Evolutionary conservation across 2,113 vertebrate species (phyloP).

Genomic region (Pelecanoides urinatrix): DNA sequence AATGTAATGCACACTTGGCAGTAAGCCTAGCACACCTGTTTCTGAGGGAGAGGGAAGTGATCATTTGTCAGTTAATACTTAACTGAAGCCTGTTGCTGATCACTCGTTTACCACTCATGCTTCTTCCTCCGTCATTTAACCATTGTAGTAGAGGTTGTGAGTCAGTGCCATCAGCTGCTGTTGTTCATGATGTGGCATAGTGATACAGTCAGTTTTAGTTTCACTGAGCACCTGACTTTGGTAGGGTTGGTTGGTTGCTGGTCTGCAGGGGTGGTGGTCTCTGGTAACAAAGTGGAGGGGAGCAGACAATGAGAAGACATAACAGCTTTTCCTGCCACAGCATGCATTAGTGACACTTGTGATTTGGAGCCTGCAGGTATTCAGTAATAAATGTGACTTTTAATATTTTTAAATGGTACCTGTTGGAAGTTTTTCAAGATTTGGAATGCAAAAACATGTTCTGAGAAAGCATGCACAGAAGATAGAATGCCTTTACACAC

Average conservation of each 20-base stretch:
- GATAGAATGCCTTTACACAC: neutral
- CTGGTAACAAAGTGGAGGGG: neutral
- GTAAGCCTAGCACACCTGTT: neutral
- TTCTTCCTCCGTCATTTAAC: neutral
- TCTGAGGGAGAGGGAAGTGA: neutral
- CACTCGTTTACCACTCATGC: accelerated
- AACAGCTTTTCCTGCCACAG: neutral
- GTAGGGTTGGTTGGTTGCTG: neutral
- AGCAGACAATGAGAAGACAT: accelerated
- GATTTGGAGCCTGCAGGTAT: neutral
- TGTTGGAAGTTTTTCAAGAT: neutral
- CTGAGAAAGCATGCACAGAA: neutral
- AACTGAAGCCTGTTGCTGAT: neutral
- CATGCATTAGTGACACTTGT: neutral
- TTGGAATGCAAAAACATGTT: neutral
- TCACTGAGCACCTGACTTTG: neutral
- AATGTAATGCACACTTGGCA: neutral
- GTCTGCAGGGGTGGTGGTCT: neutral
- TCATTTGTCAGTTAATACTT: neutral
- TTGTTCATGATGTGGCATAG: neutral
- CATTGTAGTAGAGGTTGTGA: neutral
- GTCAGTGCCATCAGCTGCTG: neutral
- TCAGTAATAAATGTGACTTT: neutral
- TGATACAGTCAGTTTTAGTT: neutral
- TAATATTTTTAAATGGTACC: neutral